These are phyloP conservation scores for Sminthurides bifidus DNA, from an alignment of 1,140 invertebrate genomes.

Conservation along the genomic window DNA sequence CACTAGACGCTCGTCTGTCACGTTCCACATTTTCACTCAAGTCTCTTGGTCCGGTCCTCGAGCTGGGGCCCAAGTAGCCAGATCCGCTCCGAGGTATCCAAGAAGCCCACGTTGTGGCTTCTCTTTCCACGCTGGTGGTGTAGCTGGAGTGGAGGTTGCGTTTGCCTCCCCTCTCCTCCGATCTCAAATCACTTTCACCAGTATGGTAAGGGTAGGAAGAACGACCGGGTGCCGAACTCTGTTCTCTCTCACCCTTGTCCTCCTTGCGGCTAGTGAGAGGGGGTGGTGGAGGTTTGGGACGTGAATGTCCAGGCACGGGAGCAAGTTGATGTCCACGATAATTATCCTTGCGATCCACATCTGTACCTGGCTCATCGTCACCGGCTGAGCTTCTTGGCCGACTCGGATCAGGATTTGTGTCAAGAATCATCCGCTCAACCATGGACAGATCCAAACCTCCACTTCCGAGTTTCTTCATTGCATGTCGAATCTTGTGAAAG, in stretches of 20 bases:
- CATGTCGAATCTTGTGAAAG: slow-evolving; percentile 30
- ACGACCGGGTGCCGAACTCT: too few species aligned
- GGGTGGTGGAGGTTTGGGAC: neutral
- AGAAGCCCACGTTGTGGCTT: neutral
- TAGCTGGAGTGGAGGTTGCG: neutral
- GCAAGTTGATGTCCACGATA: neutral
- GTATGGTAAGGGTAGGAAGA: too few species aligned
- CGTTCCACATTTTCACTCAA: too few species aligned
- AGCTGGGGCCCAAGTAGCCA: neutral
- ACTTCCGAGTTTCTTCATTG: slow-evolving; percentile 26
- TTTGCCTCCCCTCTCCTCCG: slow-evolving; percentile 7
- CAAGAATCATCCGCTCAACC: slow-evolving; percentile 27
- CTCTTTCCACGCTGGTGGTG: neutral
- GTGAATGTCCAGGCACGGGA: neutral
- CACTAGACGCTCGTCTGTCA: too few species aligned
- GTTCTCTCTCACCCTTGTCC: neutral
- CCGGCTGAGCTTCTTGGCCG: neutral
- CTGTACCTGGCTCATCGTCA: neutral
- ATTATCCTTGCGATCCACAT: neutral
- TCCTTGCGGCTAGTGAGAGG: neutral
- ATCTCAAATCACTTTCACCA: slow-evolving; percentile 5
- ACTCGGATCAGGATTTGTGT: slow-evolving; percentile 10
- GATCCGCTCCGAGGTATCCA: neutral
- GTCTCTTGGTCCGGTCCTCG: neutral
- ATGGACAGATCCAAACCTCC: slow-evolving; percentile 24